Evolutionary conservation across 2,888 invertebrate species (phyloP).

Genomic region (Perithous albicinctus): DNA sequence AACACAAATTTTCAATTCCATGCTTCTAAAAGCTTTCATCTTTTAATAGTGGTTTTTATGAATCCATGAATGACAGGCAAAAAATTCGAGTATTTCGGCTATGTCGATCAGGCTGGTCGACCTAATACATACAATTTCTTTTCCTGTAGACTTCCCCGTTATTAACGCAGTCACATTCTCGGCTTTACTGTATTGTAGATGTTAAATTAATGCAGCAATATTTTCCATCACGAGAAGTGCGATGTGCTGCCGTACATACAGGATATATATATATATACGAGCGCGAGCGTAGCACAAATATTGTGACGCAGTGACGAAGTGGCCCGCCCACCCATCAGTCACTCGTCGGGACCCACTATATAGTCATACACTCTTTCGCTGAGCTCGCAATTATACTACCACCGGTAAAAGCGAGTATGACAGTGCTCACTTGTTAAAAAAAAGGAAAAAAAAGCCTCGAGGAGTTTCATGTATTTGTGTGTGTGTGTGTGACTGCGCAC

Average conservation of each 20-base stretch:
- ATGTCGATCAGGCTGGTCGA: constrained; percentile 50
- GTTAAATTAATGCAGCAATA: constrained; percentile 52
- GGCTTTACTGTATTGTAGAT: neutral
- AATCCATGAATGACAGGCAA: constrained; percentile 27
- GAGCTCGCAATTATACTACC: constrained; percentile 23
- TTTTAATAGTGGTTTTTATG: neutral
- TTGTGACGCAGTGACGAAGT: constrained; percentile 74
- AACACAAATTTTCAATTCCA: no score
- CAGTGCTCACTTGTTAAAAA: constrained; percentile 9
- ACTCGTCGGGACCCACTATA: constrained; percentile 60
- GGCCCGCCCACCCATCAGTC: constrained; percentile 78
- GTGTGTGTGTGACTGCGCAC: constrained; percentile 41
- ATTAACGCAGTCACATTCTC: constrained; percentile 40
- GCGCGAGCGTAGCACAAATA: constrained; percentile 71
- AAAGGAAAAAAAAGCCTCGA: constrained; percentile 8
- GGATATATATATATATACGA: no score
- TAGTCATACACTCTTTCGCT: neutral
- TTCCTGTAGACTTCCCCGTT: constrained; percentile 8
- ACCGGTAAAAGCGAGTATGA: neutral
- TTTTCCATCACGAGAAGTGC: constrained; percentile 17
- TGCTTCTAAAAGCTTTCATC: no score
- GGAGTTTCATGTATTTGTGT: neutral
- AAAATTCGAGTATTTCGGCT: constrained; percentile 35
- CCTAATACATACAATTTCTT: neutral
- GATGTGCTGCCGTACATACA: constrained; percentile 1